Conservation (phyloP, 2,797 vertebrate genomes). For the Pelodytes ibericus region DNA sequence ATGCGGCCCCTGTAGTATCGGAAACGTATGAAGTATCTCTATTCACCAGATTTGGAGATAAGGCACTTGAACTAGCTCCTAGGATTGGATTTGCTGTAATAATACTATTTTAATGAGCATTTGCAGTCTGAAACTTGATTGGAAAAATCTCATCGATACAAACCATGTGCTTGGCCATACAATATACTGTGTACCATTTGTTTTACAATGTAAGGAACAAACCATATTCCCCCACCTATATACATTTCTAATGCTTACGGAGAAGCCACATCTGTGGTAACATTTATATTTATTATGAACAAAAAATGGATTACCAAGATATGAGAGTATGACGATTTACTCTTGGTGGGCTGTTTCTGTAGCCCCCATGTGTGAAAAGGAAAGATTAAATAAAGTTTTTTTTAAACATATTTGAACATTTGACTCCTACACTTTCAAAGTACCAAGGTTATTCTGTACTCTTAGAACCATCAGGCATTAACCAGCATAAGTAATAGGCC, state of each 20-base stretch:
- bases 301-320: too few species aligned
- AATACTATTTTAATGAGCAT: background rate
- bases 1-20: too few species aligned
- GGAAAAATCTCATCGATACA: too few species aligned
- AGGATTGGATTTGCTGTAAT: background rate
- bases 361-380: background rate
- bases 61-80: conserved; percentile 9
- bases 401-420: background rate
- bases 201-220: conserved; percentile 13
- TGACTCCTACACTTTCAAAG: background rate
- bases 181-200: conserved; percentile 28
- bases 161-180: background rate
- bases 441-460: too few species aligned
- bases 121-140: too few species aligned
- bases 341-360: background rate
- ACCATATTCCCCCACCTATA: background rate
- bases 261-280: background rate
- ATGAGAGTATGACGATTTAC: too few species aligned
- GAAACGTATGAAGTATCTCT: background rate
- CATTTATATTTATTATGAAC: background rate
- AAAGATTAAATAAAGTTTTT: background rate
- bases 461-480: background rate
- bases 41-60: background rate
- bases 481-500: background rate
- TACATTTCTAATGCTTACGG: background rate